Evolutionary conservation across 2,888 invertebrate species (phyloP), one percentile per base, ranked within the genome.

Genomic region (Lobophora halterata): DNA sequence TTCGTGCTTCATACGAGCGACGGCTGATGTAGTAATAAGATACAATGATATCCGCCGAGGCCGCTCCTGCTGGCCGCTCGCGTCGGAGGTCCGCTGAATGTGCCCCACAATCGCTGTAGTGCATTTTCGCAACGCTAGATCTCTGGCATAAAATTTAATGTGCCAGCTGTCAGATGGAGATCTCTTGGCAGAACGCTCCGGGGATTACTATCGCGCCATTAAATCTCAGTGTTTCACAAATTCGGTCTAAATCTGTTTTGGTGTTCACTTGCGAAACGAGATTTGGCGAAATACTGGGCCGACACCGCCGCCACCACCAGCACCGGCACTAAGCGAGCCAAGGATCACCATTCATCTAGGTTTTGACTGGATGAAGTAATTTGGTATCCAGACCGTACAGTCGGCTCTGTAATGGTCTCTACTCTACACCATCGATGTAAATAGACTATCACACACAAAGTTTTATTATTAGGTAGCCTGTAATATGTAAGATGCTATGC

Each of bases 201-300:
- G 20, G 27, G 29, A 25, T 40, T 29, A 12, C 17, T 29, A 8
- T 23, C 29, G 12, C 17, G 23, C 39, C 14, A 34, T 30, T 13
- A 12, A 16, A 18, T 23, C 25, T 30, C 9, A 40, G 18, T 21
- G 17, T 23, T 28, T 27, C 27, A 27, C 23, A 27, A 32, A 38
- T 38, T 34, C 29, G 20, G 25, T 26, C 34, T 26, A 31, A 41
- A 35, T 41, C 13, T 12, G 34, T 34, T 25, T 25, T 14, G 12
- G 24, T 24, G 13, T 24, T 11, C 6, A 1, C n/a, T 14, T 14
- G 8, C 5, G 25, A 25, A 14, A 25, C 5, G 25, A 7, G 13
- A 25, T 14, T 13, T 25, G 25, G 25, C 14, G 25, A 8, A 8
- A 14, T 14, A 8, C 6, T n/a, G 14, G 25, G 6, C 13, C 5